Evolutionary conservation across 2,797 vertebrate species (phyloP).

Genomic region (Xenopus petersii): DNA sequence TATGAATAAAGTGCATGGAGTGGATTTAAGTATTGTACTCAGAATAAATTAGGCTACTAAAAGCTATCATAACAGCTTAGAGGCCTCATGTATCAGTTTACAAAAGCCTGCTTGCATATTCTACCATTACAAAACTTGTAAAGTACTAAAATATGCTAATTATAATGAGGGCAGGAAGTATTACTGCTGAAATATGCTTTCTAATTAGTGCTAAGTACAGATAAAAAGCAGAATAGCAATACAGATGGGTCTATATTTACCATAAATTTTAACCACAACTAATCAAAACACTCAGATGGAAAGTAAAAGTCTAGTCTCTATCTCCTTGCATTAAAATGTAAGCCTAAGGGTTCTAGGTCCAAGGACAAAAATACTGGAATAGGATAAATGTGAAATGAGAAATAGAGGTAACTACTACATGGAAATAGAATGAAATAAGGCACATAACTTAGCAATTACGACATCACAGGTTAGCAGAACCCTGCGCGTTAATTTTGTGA

Average conservation of each 20-base stretch:
- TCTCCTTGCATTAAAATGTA: constrained; percentile 4
- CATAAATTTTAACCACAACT: constrained; percentile 5
- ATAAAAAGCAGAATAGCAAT: constrained; percentile 1
- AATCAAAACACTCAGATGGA: neutral
- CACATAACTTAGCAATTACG: too few relatives aligned
- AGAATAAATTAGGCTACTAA: constrained; percentile 31
- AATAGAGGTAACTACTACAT: too few relatives aligned
- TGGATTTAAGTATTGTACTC: constrained; percentile 26
- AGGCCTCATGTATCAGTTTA: constrained; percentile 16
- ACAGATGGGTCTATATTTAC: neutral
- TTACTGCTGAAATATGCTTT: constrained; percentile 42
- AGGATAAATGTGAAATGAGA: too few relatives aligned
- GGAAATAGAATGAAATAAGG: too few relatives aligned
- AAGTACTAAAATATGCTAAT: constrained; percentile 6
- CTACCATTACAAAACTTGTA: constrained; percentile 23
- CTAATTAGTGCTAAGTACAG: constrained; percentile 30
- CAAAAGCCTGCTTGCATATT: neutral
- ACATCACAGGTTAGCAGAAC: too few relatives aligned
- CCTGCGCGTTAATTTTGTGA: too few relatives aligned
- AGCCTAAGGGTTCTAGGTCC: neutral
- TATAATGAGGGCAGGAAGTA: constrained; percentile 37
- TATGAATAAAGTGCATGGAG: constrained; percentile 48
- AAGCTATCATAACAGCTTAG: constrained; percentile 42
- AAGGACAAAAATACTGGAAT: too few relatives aligned
- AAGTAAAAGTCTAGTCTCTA: neutral